These are phyloP conservation scores for Acropternis orthonyx DNA, from an alignment of 2,797 vertebrate genomes.

Conservation along the genomic window DNA sequence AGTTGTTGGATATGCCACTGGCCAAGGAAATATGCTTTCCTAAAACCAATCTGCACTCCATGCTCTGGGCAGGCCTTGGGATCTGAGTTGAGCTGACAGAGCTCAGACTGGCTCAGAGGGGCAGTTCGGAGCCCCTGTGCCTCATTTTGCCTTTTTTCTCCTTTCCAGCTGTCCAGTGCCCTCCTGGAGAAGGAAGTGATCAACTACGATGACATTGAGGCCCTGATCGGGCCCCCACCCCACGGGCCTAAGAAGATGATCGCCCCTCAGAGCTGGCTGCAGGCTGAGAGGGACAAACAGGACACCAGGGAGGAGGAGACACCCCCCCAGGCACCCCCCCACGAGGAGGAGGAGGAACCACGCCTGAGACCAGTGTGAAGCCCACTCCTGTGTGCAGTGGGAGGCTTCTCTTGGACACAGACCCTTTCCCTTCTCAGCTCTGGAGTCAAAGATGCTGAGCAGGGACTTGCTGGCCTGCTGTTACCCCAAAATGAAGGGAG, in stretches of 20 bases:
- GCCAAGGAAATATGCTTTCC: not conserved
- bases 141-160: not conserved
- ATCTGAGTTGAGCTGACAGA: not conserved
- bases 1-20: not conserved
- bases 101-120: not conserved
- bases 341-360: conserved; percentile 68
- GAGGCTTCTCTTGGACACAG: not conserved
- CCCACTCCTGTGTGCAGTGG: accelerated
- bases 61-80: not conserved
- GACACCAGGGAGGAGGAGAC: conserved; percentile 85
- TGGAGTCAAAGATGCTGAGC: not conserved
- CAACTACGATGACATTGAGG: conserved; percentile 94
- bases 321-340: conserved; percentile 61
- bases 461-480: not conserved
- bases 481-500: not conserved
- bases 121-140: not conserved
- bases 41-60: not conserved
- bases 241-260: conserved; percentile 95
- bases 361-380: conserved; percentile 67
- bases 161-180: conserved; percentile 84
- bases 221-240: conserved; percentile 87
- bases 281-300: conserved; percentile 89
- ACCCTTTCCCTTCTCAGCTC: not conserved
- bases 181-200: conserved; percentile 94
- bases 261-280: conserved; percentile 90